Evolutionary conservation across 2,113 vertebrate genomes (phyloP), one percentile per base, ranked within the genome.

Genomic region (Osmerus eperlanus): DNA sequence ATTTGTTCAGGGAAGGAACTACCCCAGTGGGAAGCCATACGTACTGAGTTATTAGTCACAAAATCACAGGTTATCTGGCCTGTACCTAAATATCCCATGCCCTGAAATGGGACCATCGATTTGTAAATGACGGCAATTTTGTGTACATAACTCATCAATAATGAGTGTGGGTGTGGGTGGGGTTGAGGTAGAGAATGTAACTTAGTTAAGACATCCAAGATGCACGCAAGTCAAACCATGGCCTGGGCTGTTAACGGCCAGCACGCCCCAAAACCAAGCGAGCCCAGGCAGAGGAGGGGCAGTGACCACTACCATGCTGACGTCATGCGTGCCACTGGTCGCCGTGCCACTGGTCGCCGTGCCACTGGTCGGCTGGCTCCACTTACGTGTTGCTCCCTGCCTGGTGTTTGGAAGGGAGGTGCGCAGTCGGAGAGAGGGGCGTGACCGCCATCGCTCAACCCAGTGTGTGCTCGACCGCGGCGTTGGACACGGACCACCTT

Each of bases 401-500:
- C 36, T 41, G 36, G 36, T 8, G 4, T 41, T 41, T 41, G 36
- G 36, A 9, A 41, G 6, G 36, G 36, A 41, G 36, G 6, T 41
- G 6, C 5, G 36, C 23, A 23, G 23, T 23, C 23, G 23, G 23
- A 23, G 23, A 23, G 23, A 23, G 23, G 23, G 23, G 36, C 5
- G 36, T 41, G 36, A 2, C 18, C 8, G 55, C 18, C 19, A 58
- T 8, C 4, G 55, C 18, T 19, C 55, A 58, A 8, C 19, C 58
- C 9, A 23, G 3, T 9, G 68, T 59, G 67, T 6, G 55, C 28
- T 28, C 9, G 28, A 51, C 61, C 19, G 47, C 15, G 9, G n/a
- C 15, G 25, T 72, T 41, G 65, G 7, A 15, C 65, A 72, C 21
- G 16, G 60, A 52, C 61, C 36, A 56, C 51, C 53, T n/a, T 56